Evolutionary conservation across 2,888 invertebrate species (phyloP).

Genomic region (Brenthis daphne): DNA sequence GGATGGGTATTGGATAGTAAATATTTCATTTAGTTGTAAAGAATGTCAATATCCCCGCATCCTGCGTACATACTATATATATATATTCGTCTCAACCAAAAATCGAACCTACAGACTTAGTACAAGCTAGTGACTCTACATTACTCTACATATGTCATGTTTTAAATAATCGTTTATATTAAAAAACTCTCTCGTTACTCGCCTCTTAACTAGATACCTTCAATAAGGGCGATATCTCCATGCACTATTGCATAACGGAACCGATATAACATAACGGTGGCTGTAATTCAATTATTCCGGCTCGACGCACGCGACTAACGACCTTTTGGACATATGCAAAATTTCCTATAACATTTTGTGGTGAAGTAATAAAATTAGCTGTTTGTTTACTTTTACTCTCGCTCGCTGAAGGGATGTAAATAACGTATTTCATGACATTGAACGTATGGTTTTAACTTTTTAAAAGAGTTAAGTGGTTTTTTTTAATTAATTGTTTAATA

Average conservation of each 20-base stretch:
- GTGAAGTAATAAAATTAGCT: conserved; percentile 33
- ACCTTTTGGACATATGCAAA: conserved; percentile 56
- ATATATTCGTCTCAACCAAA: too few species aligned
- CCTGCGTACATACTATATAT: too few species aligned
- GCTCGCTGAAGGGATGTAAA: background rate
- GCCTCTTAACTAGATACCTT: conserved; percentile 15
- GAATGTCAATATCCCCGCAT: too few species aligned
- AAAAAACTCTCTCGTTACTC: too few species aligned
- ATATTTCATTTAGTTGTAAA: too few species aligned
- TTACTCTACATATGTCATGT: too few species aligned
- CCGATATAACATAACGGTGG: conserved; percentile 53
- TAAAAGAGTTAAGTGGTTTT: too few species aligned
- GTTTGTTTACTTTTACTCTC: conserved; percentile 25
- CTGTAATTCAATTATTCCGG: conserved; percentile 74
- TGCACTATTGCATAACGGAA: conserved; percentile 51
- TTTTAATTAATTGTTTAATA: too few species aligned
- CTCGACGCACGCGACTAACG: conserved; percentile 70
- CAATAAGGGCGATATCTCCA: conserved; percentile 41
- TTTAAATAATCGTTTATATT: too few species aligned
- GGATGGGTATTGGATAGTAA: too few species aligned
- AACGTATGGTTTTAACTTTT: background rate
- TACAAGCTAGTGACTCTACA: too few species aligned
- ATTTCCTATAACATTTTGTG: conserved; percentile 32
- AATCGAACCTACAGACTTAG: too few species aligned
- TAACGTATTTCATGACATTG: background rate